Percentiles rank a stretch among this genome's conserved stretches.
Conservation (phyloP, 2,113 vertebrate species). For the Pelusios castaneus region DNA sequence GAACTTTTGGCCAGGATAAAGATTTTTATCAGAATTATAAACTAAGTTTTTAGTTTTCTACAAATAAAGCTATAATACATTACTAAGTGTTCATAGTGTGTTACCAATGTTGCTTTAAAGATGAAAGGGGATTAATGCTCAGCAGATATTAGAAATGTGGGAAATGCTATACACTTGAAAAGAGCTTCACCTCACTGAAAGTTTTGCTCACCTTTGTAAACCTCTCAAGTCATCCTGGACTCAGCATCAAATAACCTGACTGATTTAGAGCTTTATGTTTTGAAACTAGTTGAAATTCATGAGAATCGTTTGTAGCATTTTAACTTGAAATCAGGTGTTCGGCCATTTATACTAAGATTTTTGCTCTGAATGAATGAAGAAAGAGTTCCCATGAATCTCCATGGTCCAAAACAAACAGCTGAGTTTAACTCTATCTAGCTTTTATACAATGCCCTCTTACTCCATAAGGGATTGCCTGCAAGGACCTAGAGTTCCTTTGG, state of each 20-base stretch:
- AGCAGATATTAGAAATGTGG: neutral
- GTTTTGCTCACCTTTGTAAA: neutral
- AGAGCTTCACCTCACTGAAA: neutral
- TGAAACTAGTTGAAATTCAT: neutral
- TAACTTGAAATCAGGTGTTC: slow-evolving; percentile 3
- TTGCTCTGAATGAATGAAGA: neutral
- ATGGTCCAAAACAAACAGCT: neutral
- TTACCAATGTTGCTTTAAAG: neutral
- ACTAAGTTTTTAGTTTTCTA: slow-evolving; percentile 18
- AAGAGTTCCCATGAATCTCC: neutral
- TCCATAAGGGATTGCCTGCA: neutral
- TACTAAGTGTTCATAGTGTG: neutral
- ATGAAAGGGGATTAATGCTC: slow-evolving; percentile 16
- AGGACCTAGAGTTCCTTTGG: neutral
- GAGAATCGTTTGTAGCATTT: neutral
- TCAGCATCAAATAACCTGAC: neutral
- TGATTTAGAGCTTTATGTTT: neutral
- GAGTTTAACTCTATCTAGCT: neutral
- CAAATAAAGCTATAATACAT: neutral
- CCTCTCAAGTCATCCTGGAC: neutral
- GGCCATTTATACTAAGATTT: neutral
- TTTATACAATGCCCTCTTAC: neutral
- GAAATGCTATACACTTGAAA: neutral
- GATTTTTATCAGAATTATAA: slow-evolving; percentile 32
- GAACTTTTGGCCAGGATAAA: slow-evolving; percentile 40